A percentile compares a stretch with the other conserved stretches of the same genome.
Conservation (phyloP, 2,113 vertebrate species). For the Phoxinus phoxinus region DNA sequence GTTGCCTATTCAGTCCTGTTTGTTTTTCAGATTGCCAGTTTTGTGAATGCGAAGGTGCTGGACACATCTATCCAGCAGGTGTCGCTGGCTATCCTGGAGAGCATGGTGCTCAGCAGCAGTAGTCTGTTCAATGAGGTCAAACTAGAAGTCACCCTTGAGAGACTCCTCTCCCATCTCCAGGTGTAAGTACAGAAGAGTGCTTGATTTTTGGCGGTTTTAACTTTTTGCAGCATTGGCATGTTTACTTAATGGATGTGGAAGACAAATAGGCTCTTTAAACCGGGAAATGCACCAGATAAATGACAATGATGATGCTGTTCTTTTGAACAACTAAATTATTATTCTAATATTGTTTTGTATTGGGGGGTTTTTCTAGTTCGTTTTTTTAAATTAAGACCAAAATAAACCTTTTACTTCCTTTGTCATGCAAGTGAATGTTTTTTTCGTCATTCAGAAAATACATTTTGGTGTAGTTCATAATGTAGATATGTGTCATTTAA, state of each 20-base stretch:
- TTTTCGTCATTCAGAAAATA: background rate
- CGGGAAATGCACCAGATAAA: background rate
- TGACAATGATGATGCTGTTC: background rate
- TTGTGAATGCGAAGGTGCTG: conserved; percentile 84
- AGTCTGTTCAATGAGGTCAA: conserved; percentile 85
- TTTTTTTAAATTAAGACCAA: too few relatives aligned
- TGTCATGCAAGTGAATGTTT: background rate
- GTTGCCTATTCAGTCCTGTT: background rate
- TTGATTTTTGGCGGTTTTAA: background rate
- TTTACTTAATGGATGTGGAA: background rate
- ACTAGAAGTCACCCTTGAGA: conserved; percentile 87
- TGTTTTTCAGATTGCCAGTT: conserved; percentile 82
- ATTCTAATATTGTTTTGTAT: too few relatives aligned
- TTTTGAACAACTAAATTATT: too few relatives aligned
- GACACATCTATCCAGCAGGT: conserved; percentile 90
- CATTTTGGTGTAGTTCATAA: background rate
- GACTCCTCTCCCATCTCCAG: conserved; percentile 88
- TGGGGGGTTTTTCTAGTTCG: too few relatives aligned
- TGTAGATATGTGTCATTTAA: background rate
- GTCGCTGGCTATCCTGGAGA: conserved; percentile 91
- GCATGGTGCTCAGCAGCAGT: conserved; percentile 89
- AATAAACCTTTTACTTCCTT: background rate
- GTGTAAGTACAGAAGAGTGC: conserved; percentile 81
- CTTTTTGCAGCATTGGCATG: background rate
- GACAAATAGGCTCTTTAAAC: background rate